Conservation (phyloP, 2,888 invertebrate genomes). For the Diplolepis rosae region DNA sequence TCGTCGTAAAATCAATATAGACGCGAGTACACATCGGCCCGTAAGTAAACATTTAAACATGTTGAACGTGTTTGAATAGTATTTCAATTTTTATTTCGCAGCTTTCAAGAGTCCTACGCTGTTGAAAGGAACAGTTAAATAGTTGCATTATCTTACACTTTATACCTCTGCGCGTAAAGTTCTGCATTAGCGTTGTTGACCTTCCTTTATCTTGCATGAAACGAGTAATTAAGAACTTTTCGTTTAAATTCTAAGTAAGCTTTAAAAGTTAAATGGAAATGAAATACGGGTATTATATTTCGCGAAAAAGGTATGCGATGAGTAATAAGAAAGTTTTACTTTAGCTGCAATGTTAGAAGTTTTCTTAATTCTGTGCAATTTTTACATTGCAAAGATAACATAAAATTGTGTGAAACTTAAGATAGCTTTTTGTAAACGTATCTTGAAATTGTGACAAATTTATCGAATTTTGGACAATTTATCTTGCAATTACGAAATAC, state of each 20-base stretch:
- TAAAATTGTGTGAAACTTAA: too few species aligned
- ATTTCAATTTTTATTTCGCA: constrained; percentile 27
- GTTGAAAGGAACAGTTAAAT: constrained; percentile 5
- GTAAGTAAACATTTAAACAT: constrained; percentile 25
- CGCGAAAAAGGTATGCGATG: too few species aligned
- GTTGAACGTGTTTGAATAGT: constrained; percentile 22
- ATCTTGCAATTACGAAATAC: too few species aligned
- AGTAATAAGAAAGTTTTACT: background rate
- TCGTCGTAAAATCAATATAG: constrained; percentile 27
- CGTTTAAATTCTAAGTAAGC: background rate
- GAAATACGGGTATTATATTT: too few species aligned
- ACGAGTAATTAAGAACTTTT: too few species aligned
- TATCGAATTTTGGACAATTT: too few species aligned
- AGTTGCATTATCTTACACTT: background rate
- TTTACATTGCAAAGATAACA: too few species aligned
- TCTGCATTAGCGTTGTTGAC: background rate
- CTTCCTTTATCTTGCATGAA: background rate
- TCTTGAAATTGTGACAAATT: too few species aligned
- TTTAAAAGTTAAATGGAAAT: background rate
- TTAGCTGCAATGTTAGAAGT: too few species aligned
- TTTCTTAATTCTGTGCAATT: too few species aligned
- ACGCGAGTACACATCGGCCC: constrained; percentile 19
- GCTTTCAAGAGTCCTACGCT: background rate
- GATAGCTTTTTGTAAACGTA: too few species aligned
- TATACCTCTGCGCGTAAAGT: background rate